phyloP scores from a whole-genome alignment of 2,113 vertebrate species.

The Rhinichthys klamathensis region DNA sequence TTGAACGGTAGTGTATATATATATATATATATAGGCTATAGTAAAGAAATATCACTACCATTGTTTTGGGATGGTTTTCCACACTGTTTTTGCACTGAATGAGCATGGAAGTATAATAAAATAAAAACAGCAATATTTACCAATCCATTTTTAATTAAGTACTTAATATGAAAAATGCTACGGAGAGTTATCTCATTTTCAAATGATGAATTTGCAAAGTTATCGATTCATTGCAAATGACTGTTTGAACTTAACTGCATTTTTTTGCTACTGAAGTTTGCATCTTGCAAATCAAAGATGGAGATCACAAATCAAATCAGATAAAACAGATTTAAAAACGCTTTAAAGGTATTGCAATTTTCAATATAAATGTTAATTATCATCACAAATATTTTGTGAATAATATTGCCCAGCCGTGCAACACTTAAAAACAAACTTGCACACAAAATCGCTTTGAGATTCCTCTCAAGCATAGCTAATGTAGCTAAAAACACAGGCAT shows the following conservation, averaged over 20 bases:
- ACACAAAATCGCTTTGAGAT: background rate
- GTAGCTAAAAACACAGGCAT: conserved; percentile 2
- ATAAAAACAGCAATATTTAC: background rate
- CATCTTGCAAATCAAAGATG: too few relatives aligned
- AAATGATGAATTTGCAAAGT: background rate
- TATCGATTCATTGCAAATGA: background rate
- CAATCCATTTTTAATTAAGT: background rate
- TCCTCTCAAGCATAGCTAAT: background rate
- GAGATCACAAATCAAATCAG: background rate
- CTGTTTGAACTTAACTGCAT: background rate
- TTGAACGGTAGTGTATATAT: too few relatives aligned
- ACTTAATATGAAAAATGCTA: background rate
- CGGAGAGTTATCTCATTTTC: background rate
- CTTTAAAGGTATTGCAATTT: background rate
- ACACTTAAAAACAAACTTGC: background rate
- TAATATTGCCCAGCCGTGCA: background rate
- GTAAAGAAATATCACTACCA: background rate
- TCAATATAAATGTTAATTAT: background rate
- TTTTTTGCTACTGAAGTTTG: background rate
- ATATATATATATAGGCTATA: too few relatives aligned
- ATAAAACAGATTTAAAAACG: background rate
- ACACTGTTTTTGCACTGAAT: background rate
- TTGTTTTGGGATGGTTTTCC: background rate
- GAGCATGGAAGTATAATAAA: background rate
- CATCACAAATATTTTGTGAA: background rate